phyloP scores from a whole-genome alignment of 1,140 invertebrate genomes.

The Hyles euphorbiae region DNA sequence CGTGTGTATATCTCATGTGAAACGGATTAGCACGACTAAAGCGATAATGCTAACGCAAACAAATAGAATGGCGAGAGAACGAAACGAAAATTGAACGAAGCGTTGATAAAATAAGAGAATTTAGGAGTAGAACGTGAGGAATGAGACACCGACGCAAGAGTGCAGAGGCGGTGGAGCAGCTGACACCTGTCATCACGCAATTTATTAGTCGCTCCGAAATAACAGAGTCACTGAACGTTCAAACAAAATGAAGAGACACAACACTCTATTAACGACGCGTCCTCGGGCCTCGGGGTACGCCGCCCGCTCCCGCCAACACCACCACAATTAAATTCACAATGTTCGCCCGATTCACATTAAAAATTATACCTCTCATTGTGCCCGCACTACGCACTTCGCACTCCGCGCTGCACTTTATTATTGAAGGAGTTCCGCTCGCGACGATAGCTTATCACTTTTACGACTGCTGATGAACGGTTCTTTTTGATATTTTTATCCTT shows the following conservation, averaged over 20 bases:
- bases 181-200: slow-evolving; percentile 74
- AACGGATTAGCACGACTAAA: slow-evolving; percentile 41
- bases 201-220: slow-evolving; percentile 73
- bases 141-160: slow-evolving; percentile 73
- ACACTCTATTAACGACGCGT: slow-evolving; percentile 68
- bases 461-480: slow-evolving; percentile 25
- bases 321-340: slow-evolving; percentile 56
- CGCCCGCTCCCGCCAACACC: slow-evolving; percentile 33
- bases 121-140: slow-evolving; percentile 68
- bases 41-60: slow-evolving; percentile 54
- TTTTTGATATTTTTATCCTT: slow-evolving; percentile 19
- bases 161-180: slow-evolving; percentile 72
- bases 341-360: slow-evolving; percentile 28
- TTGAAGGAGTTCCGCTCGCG: no score
- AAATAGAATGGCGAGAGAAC: slow-evolving; percentile 58
- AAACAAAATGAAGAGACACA: slow-evolving; percentile 67
- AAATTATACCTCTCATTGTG: slow-evolving; percentile 23
- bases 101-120: slow-evolving; percentile 74
- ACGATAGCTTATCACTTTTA: slow-evolving; percentile 20
- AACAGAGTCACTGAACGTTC: slow-evolving; percentile 66
- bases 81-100: slow-evolving; percentile 70
- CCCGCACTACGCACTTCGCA: slow-evolving; percentile 12
- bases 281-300: slow-evolving; percentile 43
- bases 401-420: background rate
- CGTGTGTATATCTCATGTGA: slow-evolving; percentile 22